Conservation (phyloP, 2,888 invertebrate genomes). For the Drosophila flavopinicola region DNA sequence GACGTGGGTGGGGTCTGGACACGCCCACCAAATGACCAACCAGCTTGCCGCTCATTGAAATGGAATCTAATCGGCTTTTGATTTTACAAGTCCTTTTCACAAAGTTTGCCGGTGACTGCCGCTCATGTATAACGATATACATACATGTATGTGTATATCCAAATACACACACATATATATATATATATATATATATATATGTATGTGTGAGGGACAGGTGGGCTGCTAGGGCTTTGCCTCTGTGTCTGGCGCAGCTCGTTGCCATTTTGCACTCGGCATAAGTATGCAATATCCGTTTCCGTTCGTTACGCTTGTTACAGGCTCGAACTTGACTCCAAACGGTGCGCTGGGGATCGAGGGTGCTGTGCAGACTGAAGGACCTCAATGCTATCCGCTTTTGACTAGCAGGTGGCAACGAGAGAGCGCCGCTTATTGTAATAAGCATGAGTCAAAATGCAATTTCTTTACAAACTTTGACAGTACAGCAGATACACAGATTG, state of each 20-base stretch:
- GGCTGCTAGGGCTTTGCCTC: slow-evolving; percentile 14
- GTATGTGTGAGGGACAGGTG: not conserved
- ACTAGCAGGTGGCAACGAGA: slow-evolving; percentile 65
- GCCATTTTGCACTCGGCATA: slow-evolving; percentile 76
- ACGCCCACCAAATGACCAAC: slow-evolving; percentile 75
- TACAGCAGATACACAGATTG: slow-evolving; percentile 18
- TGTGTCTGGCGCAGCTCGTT: slow-evolving; percentile 54
- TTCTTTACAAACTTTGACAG: slow-evolving; percentile 60
- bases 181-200: slow-evolving; percentile 1
- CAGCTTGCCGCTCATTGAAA: slow-evolving; percentile 77
- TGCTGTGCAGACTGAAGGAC: slow-evolving; percentile 26
- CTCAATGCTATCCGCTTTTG: slow-evolving; percentile 48
- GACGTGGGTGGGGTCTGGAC: slow-evolving; percentile 9
- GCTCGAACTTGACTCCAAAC: slow-evolving; percentile 53
- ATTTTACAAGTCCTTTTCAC: slow-evolving; percentile 80
- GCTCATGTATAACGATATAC: slow-evolving; percentile 34
- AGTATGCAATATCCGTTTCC: slow-evolving; percentile 82
- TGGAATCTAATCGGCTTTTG: slow-evolving; percentile 82
- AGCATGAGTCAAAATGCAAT: slow-evolving; percentile 72
- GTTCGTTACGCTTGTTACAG: slow-evolving; percentile 76
- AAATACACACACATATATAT: not conserved
- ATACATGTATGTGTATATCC: slow-evolving; percentile 6
- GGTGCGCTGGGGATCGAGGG: not conserved
- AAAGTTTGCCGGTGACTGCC: slow-evolving; percentile 66
- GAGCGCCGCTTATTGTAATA: slow-evolving; percentile 66